phyloP scores from a whole-genome alignment of 2,797 vertebrate species.

The Gymnocypris eckloni region DNA sequence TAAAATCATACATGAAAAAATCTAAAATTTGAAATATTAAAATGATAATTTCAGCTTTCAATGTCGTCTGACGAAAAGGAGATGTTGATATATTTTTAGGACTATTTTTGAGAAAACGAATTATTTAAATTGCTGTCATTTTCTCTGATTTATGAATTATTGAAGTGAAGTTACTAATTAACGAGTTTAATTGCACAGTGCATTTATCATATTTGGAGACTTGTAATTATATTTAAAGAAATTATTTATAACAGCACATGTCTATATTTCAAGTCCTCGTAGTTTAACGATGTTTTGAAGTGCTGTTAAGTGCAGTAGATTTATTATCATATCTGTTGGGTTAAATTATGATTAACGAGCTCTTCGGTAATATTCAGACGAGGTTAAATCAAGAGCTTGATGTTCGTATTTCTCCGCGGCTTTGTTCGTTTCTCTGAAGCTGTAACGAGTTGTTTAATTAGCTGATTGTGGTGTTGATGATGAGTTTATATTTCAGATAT shows the following conservation, averaged over 20 bases:
- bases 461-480: slow-evolving; percentile 1
- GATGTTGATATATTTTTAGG: slow-evolving; percentile 83
- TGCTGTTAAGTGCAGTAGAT: slow-evolving; percentile 47
- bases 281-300: slow-evolving; percentile 54
- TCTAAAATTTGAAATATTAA: neutral
- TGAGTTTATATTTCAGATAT: neutral
- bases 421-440: neutral
- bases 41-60: slow-evolving; percentile 64
- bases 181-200: slow-evolving; percentile 61
- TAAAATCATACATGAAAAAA: too few relatives aligned
- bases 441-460: neutral
- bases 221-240: slow-evolving; percentile 58
- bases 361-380: slow-evolving; percentile 23
- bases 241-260: slow-evolving; percentile 54
- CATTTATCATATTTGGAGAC: slow-evolving; percentile 58
- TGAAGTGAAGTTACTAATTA: slow-evolving; percentile 57
- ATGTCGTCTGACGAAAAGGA: slow-evolving; percentile 69
- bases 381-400: too few relatives aligned
- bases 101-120: slow-evolving; percentile 73
- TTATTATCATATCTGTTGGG: slow-evolving; percentile 13
- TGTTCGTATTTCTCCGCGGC: too few relatives aligned
- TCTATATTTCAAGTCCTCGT: slow-evolving; percentile 56
- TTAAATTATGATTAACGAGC: slow-evolving; percentile 34
- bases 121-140: slow-evolving; percentile 54
- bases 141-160: slow-evolving; percentile 17